These are phyloP conservation scores for Leucozona laternaria DNA, from an alignment of 2,888 invertebrate species.

Conservation along the genomic window DNA sequence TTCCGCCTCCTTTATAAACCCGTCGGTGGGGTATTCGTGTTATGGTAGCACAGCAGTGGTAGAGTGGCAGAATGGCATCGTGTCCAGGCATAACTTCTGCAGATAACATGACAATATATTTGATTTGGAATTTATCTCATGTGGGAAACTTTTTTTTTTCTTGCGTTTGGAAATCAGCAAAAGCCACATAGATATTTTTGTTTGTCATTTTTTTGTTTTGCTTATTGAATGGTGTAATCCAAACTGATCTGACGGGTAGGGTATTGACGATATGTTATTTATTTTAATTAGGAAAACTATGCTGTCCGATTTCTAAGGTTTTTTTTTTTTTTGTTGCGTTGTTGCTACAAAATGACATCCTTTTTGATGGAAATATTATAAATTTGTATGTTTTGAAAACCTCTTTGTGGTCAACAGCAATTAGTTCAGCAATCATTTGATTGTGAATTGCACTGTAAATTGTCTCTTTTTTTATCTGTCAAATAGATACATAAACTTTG, in stretches of 20 bases:
- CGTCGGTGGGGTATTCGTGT: too few relatives aligned
- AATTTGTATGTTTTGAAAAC: conserved; percentile 21
- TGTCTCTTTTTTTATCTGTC: background rate
- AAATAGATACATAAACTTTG: background rate
- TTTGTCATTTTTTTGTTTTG: conserved; percentile 17
- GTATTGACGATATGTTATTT: conserved; percentile 13
- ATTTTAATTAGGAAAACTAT: conserved; percentile 51
- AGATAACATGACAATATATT: conserved; percentile 76
- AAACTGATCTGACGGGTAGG: background rate
- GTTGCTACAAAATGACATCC: background rate
- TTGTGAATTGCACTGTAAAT: background rate
- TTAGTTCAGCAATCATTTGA: conserved; percentile 11
- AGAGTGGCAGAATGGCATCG: background rate
- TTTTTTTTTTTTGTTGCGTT: conserved; percentile 23
- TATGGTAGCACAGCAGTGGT: background rate
- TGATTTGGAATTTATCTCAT: conserved; percentile 70
- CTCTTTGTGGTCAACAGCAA: conserved; percentile 16
- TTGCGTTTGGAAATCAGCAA: conserved; percentile 11
- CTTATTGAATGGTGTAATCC: conserved; percentile 39
- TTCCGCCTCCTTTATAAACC: background rate
- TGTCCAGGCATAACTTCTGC: conserved; percentile 69
- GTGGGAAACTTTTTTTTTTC: conserved; percentile 11
- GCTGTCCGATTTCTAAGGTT: conserved; percentile 50
- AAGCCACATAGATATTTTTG: conserved; percentile 31
- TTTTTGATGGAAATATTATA: conserved; percentile 32